Conservation (phyloP, 2,888 invertebrate species). For the Epinotia ramella region DNA sequence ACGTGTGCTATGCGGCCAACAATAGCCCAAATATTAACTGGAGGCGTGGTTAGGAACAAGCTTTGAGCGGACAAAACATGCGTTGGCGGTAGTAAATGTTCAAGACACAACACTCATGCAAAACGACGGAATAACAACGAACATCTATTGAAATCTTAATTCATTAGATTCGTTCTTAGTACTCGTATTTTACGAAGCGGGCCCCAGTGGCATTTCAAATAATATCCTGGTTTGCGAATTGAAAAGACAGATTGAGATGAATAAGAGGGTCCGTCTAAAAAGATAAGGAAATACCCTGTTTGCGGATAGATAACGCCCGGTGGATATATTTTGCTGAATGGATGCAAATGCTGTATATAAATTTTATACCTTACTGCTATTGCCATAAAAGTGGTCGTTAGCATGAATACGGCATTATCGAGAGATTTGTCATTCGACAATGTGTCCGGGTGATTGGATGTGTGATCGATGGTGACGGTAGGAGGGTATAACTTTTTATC, state of each 20-base stretch:
- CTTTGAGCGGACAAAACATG: neutral
- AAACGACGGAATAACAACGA: no score
- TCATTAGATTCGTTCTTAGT: neutral
- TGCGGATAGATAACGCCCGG: neutral
- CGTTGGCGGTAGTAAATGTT: neutral
- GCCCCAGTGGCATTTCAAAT: constrained; percentile 18
- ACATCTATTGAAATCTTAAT: neutral
- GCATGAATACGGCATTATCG: neutral
- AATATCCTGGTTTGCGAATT: constrained; percentile 15
- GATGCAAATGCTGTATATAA: neutral
- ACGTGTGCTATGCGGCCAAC: neutral
- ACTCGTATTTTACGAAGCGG: neutral
- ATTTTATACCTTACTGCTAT: neutral
- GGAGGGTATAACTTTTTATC: neutral
- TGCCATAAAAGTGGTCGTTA: neutral
- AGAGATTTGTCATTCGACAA: neutral
- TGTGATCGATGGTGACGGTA: neutral
- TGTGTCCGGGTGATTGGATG: neutral
- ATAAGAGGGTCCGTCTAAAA: constrained; percentile 10
- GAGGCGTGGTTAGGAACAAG: neutral
- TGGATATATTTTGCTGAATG: neutral
- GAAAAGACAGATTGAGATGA: constrained; percentile 18
- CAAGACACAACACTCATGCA: neutral
- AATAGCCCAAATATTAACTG: neutral
- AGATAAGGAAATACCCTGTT: constrained; percentile 28